A percentile compares a stretch with the other conserved stretches of the same genome.
phyloP scores from a whole-genome alignment of 2,888 invertebrate genomes.

The Girardia tigrina region DNA sequence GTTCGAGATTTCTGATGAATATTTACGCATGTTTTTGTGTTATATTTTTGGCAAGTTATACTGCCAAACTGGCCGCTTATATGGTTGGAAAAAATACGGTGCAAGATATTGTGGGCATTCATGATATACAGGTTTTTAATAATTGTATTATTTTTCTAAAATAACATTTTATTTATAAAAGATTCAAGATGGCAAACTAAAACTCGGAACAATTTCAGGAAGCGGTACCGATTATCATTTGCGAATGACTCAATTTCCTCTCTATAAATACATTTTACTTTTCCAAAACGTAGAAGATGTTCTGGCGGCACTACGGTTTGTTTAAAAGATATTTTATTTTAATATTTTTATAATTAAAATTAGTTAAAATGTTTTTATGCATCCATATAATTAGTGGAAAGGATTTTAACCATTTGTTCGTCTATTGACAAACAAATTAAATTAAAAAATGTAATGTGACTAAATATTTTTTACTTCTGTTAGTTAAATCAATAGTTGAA shows the following conservation, averaged over 20 bases:
- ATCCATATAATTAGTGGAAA: no score
- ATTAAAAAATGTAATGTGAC: no score
- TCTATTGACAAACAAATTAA: no score
- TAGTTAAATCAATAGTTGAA: no score
- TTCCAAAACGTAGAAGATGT: not conserved
- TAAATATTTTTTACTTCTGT: no score
- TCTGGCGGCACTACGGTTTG: not conserved
- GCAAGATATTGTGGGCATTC: not conserved
- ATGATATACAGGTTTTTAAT: not conserved
- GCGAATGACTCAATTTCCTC: not conserved
- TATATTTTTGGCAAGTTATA: constrained; percentile 35
- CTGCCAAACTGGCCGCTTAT: constrained; percentile 35
- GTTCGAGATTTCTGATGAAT: constrained; percentile 32
- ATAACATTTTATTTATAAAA: not conserved
- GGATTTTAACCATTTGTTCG: no score
- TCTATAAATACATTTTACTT: not conserved
- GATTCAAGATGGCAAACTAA: not conserved
- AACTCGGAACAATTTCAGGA: not conserved
- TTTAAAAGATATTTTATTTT: no score
- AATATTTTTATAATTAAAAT: no score
- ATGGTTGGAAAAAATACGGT: constrained; percentile 34
- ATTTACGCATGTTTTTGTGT: constrained; percentile 34
- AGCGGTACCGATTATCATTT: not conserved
- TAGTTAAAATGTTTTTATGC: no score
- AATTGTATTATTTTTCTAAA: not conserved